phyloP scores from a whole-genome alignment of 2,888 invertebrate genomes.

The Thymelicus acteon region DNA sequence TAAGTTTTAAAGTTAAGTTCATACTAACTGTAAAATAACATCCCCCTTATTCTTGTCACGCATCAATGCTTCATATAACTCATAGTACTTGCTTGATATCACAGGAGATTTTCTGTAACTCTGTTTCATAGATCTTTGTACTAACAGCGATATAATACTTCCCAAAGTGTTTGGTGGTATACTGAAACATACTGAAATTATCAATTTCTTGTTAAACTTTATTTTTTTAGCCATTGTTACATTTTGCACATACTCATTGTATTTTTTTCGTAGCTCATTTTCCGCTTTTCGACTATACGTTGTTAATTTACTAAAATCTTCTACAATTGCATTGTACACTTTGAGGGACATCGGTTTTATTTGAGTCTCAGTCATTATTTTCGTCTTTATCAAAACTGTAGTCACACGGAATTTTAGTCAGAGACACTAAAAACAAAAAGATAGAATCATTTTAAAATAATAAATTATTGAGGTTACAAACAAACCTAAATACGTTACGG shows the following conservation, averaged over 20 bases:
- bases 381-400: background rate
- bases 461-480: no score
- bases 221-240: background rate
- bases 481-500: no score
- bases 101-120: conserved; percentile 86
- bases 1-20: background rate
- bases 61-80: conserved; percentile 81
- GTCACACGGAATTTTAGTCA: no score
- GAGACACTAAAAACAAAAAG: no score
- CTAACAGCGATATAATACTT: conserved; percentile 88
- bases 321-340: conserved; percentile 81
- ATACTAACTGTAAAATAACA: conserved; percentile 85
- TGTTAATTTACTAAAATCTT: conserved; percentile 81
- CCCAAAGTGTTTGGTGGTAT: conserved; percentile 86
- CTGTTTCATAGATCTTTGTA: conserved; percentile 87
- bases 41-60: conserved; percentile 80
- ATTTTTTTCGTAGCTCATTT: conserved; percentile 83
- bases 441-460: no score
- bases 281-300: conserved; percentile 86
- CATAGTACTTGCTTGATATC: conserved; percentile 82
- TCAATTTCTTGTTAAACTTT: background rate
- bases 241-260: conserved; percentile 77
- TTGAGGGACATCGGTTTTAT: conserved; percentile 68
- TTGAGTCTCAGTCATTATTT: conserved; percentile 39
- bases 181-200: conserved; percentile 61